Evolutionary conservation across 2,113 vertebrate genomes (phyloP).

Genomic region (Astur gentilis): DNA sequence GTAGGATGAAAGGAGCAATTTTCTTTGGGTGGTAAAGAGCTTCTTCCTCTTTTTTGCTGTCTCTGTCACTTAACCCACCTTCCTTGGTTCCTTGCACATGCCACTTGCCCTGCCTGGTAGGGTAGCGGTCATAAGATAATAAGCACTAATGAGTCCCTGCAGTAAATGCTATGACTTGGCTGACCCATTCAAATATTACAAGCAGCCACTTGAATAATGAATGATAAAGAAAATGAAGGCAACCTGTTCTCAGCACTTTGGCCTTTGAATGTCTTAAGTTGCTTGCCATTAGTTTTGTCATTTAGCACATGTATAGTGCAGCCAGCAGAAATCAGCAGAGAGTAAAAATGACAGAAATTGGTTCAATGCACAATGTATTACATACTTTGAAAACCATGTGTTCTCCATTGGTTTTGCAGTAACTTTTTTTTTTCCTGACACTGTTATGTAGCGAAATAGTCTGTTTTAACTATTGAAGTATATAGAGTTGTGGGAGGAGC

Average conservation of each 20-base stretch:
- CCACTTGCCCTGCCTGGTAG: not conserved
- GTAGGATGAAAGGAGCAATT: not conserved
- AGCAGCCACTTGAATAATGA: slow-evolving; percentile 18
- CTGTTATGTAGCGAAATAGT: not conserved
- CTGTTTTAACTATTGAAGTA: not conserved
- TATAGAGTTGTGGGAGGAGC: not conserved
- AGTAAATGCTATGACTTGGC: not conserved
- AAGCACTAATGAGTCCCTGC: slow-evolving; percentile 9
- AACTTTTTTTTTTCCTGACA: not conserved
- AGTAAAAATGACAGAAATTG: not conserved
- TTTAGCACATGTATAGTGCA: not conserved
- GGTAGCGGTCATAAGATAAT: not conserved
- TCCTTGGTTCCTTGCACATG: not conserved
- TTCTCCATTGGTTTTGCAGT: not conserved
- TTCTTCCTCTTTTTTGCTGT: not conserved
- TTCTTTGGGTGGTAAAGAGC: not conserved
- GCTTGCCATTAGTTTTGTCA: not conserved
- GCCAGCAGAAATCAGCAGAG: not conserved
- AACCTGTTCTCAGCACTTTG: not conserved
- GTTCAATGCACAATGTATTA: not conserved
- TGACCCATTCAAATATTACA: not conserved
- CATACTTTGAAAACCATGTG: not conserved
- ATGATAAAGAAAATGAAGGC: not conserved
- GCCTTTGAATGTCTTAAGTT: not conserved
- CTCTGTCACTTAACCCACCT: not conserved